A percentile compares a stretch with the other conserved stretches of the same genome.
Conservation (phyloP, 2,888 invertebrate species). For the Imbricaverruca yamaguchii region DNA sequence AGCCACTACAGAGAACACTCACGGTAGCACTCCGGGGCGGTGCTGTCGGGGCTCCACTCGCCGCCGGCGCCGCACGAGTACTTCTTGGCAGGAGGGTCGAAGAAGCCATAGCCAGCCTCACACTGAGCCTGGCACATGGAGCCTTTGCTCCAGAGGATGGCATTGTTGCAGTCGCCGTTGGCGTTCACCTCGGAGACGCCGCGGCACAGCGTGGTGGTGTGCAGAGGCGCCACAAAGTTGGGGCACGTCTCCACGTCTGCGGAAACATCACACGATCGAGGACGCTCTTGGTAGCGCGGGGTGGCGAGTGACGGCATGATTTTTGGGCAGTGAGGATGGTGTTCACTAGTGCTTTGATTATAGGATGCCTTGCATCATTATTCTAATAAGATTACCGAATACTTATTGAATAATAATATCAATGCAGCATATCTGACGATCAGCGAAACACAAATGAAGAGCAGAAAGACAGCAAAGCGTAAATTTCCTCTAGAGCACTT, state of each 20-base stretch:
- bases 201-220: constrained; percentile 33
- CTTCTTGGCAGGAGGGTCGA: constrained; percentile 32
- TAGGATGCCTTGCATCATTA: too few relatives aligned
- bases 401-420: too few relatives aligned
- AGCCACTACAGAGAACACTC: constrained; percentile 13
- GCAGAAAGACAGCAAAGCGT: too few relatives aligned
- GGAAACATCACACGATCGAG: not conserved
- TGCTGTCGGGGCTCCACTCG: constrained; percentile 31
- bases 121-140: constrained; percentile 33
- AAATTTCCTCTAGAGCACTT: too few relatives aligned
- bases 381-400: too few relatives aligned
- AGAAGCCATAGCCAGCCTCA: constrained; percentile 33
- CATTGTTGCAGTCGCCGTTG: constrained; percentile 33
- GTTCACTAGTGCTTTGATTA: too few relatives aligned
- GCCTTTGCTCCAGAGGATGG: constrained; percentile 33
- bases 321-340: too few relatives aligned
- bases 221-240: constrained; percentile 34
- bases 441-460: too few relatives aligned
- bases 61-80: constrained; percentile 33
- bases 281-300: too few relatives aligned
- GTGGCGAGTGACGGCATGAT: too few relatives aligned
- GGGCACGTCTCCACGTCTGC: constrained; percentile 34
- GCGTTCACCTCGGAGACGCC: constrained; percentile 34
- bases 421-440: too few relatives aligned
- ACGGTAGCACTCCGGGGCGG: constrained; percentile 34